phyloP scores from a whole-genome alignment of 2,113 vertebrate species.

The Microtus oregoni region DNA sequence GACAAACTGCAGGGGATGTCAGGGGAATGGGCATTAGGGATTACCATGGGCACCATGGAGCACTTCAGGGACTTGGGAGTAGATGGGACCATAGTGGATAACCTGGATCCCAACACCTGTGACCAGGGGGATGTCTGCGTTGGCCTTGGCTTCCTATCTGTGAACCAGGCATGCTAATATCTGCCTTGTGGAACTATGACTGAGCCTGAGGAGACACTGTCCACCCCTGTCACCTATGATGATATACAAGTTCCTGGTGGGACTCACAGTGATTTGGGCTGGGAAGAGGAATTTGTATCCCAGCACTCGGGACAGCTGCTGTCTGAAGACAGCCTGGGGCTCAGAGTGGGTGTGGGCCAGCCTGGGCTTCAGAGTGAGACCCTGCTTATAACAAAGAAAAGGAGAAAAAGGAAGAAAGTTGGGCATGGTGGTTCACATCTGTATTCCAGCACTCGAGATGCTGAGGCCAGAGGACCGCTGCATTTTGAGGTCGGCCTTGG shows the following conservation, averaged over 20 bases:
- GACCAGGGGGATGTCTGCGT: accelerated
- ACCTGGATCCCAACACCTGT: accelerated
- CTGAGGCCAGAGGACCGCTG: background rate
- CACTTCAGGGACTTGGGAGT: accelerated
- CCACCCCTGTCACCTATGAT: background rate
- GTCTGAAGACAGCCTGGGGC: background rate
- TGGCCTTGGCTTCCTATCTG: background rate
- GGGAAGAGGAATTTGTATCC: background rate
- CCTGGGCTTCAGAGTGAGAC: background rate
- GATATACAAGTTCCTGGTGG: background rate
- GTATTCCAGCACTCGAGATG: background rate
- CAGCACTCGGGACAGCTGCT: background rate
- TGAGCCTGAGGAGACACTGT: too few relatives aligned
- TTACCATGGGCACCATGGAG: accelerated
- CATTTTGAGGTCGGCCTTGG: background rate
- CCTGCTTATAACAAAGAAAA: background rate
- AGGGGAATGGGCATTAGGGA: background rate
- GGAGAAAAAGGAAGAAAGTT: background rate
- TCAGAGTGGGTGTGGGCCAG: background rate
- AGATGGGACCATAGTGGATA: accelerated
- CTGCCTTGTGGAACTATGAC: background rate
- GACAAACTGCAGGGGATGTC: background rate
- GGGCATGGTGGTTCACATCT: background rate
- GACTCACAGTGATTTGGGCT: too few relatives aligned
- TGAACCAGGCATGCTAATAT: accelerated